A percentile compares a stretch with the other conserved stretches of the same genome.
Conservation (phyloP, 2,797 vertebrate genomes). For the Eulemur albifrons region DNA sequence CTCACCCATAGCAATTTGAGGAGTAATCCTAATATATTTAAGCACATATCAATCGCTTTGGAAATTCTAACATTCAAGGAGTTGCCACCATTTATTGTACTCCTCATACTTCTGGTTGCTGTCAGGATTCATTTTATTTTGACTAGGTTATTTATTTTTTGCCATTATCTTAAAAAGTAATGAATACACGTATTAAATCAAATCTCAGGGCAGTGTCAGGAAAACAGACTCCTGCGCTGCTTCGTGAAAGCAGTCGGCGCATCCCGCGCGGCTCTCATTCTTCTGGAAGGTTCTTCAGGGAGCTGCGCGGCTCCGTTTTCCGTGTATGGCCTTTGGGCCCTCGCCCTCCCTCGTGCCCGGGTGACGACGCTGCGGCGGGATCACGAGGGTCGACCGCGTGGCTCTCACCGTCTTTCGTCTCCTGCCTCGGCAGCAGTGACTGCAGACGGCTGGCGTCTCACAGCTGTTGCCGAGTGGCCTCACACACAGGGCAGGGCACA, state of each 20-base stretch:
- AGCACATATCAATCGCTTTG: accelerated
- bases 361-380: no score
- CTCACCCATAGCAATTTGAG: accelerated
- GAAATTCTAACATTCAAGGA: background rate
- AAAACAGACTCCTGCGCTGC: background rate
- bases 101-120: background rate
- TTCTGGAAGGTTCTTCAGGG: background rate
- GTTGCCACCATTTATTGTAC: no score
- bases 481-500: accelerated
- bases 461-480: background rate
- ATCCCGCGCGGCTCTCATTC: no score
- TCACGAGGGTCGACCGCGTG: no score
- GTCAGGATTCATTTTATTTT: background rate
- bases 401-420: background rate
- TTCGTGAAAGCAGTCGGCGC: accelerated
- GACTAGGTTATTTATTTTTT: background rate
- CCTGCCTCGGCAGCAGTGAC: background rate
- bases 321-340: background rate
- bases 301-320: background rate
- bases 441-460: background rate
- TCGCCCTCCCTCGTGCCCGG: background rate
- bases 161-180: background rate
- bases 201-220: background rate
- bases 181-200: background rate
- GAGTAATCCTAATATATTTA: background rate